Evolutionary conservation across 2,113 vertebrate genomes (phyloP).

Genomic region (Notarius quadriscutis): DNA sequence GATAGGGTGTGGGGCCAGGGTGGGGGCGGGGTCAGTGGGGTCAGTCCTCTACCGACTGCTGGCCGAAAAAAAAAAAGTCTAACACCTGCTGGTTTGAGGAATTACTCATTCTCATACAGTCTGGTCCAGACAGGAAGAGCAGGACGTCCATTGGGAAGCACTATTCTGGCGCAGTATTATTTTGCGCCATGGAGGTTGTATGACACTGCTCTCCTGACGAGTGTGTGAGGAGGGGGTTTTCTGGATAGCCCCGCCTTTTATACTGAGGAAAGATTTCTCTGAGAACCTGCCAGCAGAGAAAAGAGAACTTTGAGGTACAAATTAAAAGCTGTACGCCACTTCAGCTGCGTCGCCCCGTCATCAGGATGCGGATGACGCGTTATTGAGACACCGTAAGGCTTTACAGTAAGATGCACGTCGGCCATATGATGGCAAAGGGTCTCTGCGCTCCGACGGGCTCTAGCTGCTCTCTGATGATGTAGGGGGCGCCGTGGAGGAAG

Average conservation of each 20-base stretch:
- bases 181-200: constrained; percentile 62
- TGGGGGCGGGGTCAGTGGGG: neutral
- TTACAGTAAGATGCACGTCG: constrained; percentile 99
- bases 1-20: constrained; percentile 49
- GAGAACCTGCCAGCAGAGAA: constrained; percentile 70
- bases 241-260: constrained; percentile 64
- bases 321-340: constrained; percentile 67
- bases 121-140: constrained; percentile 47
- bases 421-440: constrained; percentile 99
- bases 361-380: constrained; percentile 96
- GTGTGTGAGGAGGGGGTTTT: constrained; percentile 45
- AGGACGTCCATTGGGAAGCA: constrained; percentile 73
- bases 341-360: constrained; percentile 79
- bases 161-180: constrained; percentile 77
- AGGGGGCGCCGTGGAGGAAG: constrained; percentile 93
- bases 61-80: constrained; percentile 32
- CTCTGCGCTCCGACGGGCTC: constrained; percentile 82
- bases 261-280: constrained; percentile 70
- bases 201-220: constrained; percentile 67
- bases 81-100: constrained; percentile 70
- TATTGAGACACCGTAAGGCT: constrained; percentile 97
- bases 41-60: constrained; percentile 42
- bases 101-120: constrained; percentile 64
- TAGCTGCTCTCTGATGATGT: constrained; percentile 99
- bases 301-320: constrained; percentile 64